phyloP scores from a whole-genome alignment of 2,888 invertebrate genomes.

The Spodoptera picta region DNA sequence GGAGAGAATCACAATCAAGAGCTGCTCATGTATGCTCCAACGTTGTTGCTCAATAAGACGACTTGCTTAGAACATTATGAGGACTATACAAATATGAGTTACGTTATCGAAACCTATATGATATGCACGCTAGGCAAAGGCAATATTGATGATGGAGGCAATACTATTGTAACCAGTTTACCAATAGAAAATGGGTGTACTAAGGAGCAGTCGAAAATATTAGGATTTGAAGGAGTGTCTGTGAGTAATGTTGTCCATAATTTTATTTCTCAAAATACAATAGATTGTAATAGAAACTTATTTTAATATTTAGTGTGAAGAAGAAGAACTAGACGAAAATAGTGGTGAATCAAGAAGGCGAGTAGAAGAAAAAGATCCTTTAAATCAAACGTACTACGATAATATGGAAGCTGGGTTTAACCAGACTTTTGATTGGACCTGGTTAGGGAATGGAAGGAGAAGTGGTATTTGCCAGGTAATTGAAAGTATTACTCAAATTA shows the following conservation, averaged over 20 bases:
- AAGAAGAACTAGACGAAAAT: not conserved
- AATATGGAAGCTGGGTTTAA: too few relatives aligned
- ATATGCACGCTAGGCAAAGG: constrained; percentile 61
- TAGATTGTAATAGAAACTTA: constrained; percentile 3
- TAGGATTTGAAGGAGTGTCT: constrained; percentile 38
- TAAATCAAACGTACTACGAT: not conserved
- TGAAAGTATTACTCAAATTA: too few relatives aligned
- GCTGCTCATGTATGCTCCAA: constrained; percentile 52
- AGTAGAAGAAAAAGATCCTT: not conserved
- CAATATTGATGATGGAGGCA: constrained; percentile 48
- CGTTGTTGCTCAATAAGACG: constrained; percentile 51
- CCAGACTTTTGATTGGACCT: not conserved
- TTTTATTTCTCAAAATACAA: not conserved
- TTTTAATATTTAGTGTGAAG: constrained; percentile 22
- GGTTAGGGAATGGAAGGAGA: constrained; percentile 12
- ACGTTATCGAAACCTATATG: constrained; percentile 64
- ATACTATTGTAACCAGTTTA: constrained; percentile 17
- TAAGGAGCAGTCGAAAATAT: constrained; percentile 14
- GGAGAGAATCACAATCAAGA: constrained; percentile 51
- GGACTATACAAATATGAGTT: constrained; percentile 36
- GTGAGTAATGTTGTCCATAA: constrained; percentile 17
- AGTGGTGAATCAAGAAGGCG: not conserved
- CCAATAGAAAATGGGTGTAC: constrained; percentile 27
- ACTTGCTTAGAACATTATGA: constrained; percentile 57
- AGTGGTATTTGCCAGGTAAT: constrained; percentile 33